A percentile compares a stretch with the other conserved stretches of the same genome.
These are phyloP conservation scores for Eupleurogrammus muticus DNA, from an alignment of 2,797 vertebrate species.

Conservation along the genomic window DNA sequence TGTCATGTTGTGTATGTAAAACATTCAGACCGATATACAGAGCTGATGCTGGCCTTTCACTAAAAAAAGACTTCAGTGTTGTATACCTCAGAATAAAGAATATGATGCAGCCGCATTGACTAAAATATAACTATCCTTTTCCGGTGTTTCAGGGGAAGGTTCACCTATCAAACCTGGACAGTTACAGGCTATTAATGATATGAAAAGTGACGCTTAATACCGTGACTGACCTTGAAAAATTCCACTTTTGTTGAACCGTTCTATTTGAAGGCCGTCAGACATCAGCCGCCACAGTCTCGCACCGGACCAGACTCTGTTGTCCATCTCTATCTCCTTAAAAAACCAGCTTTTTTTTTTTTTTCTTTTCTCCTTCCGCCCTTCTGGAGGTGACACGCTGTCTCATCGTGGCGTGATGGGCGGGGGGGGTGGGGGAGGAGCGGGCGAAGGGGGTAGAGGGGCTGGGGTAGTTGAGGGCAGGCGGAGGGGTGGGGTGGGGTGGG, in stretches of 20 bases:
- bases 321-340: constrained; percentile 68
- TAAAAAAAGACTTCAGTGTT: background rate
- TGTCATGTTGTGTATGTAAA: constrained; percentile 65
- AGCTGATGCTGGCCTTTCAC: constrained; percentile 34
- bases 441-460: constrained; percentile 54
- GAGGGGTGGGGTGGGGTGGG: constrained; percentile 49
- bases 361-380: constrained; percentile 49
- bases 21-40: constrained; percentile 35
- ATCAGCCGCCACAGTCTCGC: constrained; percentile 21
- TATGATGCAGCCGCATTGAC: background rate
- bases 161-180: background rate
- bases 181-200: background rate
- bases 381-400: constrained; percentile 80
- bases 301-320: constrained; percentile 65
- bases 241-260: background rate
- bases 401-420: constrained; percentile 64
- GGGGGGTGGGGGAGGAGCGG: constrained; percentile 52
- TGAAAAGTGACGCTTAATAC: background rate
- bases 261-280: constrained; percentile 18
- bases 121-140: background rate
- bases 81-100: constrained; percentile 5
- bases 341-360: constrained; percentile 1
- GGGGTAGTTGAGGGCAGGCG: constrained; percentile 68
- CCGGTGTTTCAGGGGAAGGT: background rate
- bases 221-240: constrained; percentile 7